phyloP scores from a whole-genome alignment of 2,797 vertebrate species.

The Cetoscarus ocellatus region DNA sequence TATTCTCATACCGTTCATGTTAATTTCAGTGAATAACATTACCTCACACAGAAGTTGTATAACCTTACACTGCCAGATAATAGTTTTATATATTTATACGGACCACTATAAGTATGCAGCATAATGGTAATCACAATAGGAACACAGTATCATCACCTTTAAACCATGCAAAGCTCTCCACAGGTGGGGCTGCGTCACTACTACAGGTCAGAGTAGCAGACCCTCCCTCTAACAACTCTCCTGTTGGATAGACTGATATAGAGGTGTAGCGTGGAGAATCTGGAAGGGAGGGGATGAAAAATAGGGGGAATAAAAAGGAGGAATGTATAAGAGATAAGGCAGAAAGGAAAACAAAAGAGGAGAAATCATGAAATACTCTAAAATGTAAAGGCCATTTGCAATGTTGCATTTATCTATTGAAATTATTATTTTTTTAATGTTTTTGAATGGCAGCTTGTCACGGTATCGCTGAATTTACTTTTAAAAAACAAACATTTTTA shows the following conservation, averaged over 20 bases:
- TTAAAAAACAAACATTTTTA: too few relatives aligned
- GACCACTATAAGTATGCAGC: too few relatives aligned
- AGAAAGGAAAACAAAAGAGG: neutral
- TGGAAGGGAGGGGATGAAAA: constrained; percentile 29
- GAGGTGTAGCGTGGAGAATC: constrained; percentile 80
- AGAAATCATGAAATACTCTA: neutral
- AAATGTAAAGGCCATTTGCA: neutral
- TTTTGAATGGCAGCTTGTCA: too few relatives aligned
- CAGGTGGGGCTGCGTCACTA: constrained; percentile 82
- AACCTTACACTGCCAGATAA: too few relatives aligned
- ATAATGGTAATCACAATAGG: too few relatives aligned
- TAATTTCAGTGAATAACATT: too few relatives aligned
- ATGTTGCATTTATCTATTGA: too few relatives aligned
- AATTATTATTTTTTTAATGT: too few relatives aligned
- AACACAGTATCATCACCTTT: constrained; percentile 60
- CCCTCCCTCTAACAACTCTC: constrained; percentile 73
- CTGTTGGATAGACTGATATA: constrained; percentile 64
- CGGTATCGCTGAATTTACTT: too few relatives aligned
- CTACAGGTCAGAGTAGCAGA: constrained; percentile 81
- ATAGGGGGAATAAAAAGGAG: neutral
- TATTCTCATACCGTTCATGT: too few relatives aligned
- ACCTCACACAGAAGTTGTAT: too few relatives aligned
- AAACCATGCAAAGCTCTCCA: constrained; percentile 87
- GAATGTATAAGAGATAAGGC: neutral
- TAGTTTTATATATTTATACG: too few relatives aligned